These are phyloP conservation scores for Neocrepidodera transversa DNA, from an alignment of 2,888 invertebrate genomes.

Conservation along the genomic window DNA sequence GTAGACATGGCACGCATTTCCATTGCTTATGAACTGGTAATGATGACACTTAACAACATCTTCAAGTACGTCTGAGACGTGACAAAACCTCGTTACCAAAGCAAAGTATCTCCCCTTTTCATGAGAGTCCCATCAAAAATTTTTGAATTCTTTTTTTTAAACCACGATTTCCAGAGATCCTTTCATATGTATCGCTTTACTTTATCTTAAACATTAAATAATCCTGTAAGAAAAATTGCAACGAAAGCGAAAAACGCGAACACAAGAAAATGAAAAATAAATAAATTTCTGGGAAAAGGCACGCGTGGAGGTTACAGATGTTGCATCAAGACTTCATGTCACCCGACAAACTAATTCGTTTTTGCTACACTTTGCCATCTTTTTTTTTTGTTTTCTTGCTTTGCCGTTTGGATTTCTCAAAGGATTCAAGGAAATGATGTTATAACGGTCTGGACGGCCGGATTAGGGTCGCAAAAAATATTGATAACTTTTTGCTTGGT, in stretches of 20 bases:
- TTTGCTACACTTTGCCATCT: conserved; percentile 39
- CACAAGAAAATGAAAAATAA: conserved; percentile 25
- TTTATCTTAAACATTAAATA: neutral
- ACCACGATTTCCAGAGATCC: neutral
- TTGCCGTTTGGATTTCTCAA: conserved; percentile 40
- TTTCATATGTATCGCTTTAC: neutral
- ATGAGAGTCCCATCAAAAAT: neutral
- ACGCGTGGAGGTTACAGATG: conserved; percentile 47
- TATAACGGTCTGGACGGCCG: conserved; percentile 27
- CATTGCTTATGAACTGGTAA: too few species aligned
- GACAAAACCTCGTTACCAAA: neutral
- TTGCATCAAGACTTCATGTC: conserved; percentile 47
- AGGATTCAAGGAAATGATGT: conserved; percentile 40
- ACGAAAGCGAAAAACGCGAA: conserved; percentile 1
- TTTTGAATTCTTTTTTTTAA: too few species aligned
- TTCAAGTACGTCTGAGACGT: neutral
- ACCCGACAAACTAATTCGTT: conserved; percentile 45
- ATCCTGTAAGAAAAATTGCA: neutral
- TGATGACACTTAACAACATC: neutral
- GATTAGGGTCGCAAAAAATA: neutral
- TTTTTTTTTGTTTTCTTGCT: conserved; percentile 27
- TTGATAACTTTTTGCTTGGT: conserved; percentile 2
- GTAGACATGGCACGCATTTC: too few species aligned
- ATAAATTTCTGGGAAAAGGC: conserved; percentile 32
- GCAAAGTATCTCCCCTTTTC: too few species aligned